Evolutionary conservation across 2,113 vertebrate species (phyloP).

Genomic region (Apaloderma vittatum): DNA sequence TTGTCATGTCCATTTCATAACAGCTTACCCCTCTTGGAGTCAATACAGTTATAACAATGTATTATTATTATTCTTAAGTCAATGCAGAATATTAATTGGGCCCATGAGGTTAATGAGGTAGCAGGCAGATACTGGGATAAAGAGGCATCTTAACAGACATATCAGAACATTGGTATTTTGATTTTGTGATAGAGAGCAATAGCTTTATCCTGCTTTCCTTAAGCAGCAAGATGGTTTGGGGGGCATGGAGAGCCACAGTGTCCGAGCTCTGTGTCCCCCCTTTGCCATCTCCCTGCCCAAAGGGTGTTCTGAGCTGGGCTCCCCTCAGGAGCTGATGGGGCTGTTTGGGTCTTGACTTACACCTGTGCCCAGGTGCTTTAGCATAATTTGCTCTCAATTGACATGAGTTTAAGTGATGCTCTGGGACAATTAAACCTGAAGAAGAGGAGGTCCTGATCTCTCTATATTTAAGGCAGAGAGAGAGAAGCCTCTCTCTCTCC

Average conservation of each 20-base stretch:
- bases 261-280: neutral
- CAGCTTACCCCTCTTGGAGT: neutral
- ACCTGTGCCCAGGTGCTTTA: neutral
- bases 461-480: neutral
- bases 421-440: neutral
- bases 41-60: neutral
- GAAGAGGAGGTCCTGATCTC: neutral
- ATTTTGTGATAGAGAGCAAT: neutral
- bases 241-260: accelerated
- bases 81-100: neutral
- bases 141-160: neutral
- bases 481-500: accelerated
- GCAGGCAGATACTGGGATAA: neutral
- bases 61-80: neutral
- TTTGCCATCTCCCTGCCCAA: neutral
- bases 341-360: neutral
- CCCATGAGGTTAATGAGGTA: neutral
- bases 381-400: neutral
- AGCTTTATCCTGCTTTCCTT: neutral
- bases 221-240: neutral
- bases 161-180: neutral
- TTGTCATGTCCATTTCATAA: neutral
- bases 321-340: neutral
- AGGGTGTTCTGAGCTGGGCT: neutral
- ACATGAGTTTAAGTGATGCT: neutral